These are phyloP conservation scores for Diplodus puntazzo DNA, from an alignment of 2,797 vertebrate species.

Conservation along the genomic window DNA sequence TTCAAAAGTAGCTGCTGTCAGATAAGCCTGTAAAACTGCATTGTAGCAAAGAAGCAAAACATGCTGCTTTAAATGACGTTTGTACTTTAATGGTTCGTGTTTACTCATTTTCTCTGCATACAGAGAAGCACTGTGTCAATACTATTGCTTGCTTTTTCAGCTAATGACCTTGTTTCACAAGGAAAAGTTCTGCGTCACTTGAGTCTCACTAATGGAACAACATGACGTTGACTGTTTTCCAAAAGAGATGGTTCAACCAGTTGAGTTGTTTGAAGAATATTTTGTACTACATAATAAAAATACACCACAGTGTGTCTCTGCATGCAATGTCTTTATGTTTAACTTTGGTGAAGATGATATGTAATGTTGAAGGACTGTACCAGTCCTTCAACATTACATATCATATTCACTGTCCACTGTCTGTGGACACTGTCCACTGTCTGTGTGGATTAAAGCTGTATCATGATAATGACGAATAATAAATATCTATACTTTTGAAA, in stretches of 20 bases:
- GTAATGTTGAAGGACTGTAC: constrained; percentile 11
- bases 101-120: constrained; percentile 1
- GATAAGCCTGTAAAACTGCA: too few relatives aligned
- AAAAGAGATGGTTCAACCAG: constrained; percentile 25
- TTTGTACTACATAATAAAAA: constrained; percentile 28
- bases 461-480: neutral
- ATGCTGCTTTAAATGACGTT: neutral
- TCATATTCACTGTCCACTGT: too few relatives aligned
- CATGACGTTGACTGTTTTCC: constrained; percentile 43
- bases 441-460: neutral
- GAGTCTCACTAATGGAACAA: constrained; percentile 16
- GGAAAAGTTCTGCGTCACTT: constrained; percentile 35
- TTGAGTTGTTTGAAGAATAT: constrained; percentile 38
- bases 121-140: neutral
- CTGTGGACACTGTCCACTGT: too few relatives aligned
- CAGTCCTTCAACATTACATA: neutral
- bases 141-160: constrained; percentile 15
- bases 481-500: neutral
- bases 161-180: constrained; percentile 33
- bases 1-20: neutral
- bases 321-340: neutral
- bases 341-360: neutral
- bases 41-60: neutral
- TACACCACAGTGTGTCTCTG: neutral
- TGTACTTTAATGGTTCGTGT: neutral